phyloP scores from a whole-genome alignment of 2,113 vertebrate species.

The Nyctibius bracteatus region DNA sequence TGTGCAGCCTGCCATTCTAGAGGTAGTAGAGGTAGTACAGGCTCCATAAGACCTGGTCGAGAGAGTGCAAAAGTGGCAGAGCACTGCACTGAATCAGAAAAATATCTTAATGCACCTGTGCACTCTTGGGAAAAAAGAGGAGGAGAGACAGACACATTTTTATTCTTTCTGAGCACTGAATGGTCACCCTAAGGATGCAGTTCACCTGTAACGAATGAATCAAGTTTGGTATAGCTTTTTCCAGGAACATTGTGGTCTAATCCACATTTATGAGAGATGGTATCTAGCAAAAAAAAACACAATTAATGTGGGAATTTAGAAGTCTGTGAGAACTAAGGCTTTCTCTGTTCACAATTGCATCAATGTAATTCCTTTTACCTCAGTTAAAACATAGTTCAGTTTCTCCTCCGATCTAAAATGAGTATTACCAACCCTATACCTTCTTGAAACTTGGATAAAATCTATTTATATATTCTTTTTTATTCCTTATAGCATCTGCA shows the following conservation, averaged over 20 bases:
- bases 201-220: not conserved
- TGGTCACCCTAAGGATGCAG: not conserved
- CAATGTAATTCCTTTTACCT: not conserved
- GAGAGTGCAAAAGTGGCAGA: not conserved
- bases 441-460: not conserved
- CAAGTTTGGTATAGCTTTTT: not conserved
- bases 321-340: not conserved
- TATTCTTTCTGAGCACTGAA: not conserved
- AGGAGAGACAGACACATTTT: not conserved
- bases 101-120: not conserved
- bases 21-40: not conserved
- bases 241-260: not conserved
- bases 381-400: not conserved
- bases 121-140: not conserved
- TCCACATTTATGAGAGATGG: not conserved
- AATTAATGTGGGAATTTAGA: not conserved
- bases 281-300: not conserved
- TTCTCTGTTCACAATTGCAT: not conserved
- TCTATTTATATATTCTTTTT: not conserved
- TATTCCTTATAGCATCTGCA: not conserved
- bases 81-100: not conserved
- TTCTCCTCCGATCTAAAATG: not conserved
- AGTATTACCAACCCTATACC: not conserved
- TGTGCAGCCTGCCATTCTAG: not conserved
- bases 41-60: fast-evolving